A percentile compares a stretch with the other conserved stretches of the same genome.
Evolutionary conservation across 2,888 invertebrate species (phyloP).

Genomic region (Sphaeridia pumilis): DNA sequence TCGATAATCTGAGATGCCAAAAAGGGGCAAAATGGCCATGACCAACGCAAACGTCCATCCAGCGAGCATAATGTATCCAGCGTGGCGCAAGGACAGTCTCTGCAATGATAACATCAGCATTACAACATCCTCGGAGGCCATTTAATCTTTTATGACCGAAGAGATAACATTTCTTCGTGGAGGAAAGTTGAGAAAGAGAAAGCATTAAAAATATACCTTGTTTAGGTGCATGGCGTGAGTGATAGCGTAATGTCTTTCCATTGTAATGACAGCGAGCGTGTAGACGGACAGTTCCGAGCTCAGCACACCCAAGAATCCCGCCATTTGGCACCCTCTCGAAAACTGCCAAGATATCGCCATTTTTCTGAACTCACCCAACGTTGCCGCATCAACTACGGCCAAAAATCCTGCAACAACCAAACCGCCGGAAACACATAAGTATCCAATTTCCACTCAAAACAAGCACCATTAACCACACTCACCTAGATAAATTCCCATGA

Average conservation of each 20-base stretch:
- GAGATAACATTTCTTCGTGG: background rate
- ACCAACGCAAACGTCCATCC: slow-evolving; percentile 85
- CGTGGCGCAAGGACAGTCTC: slow-evolving; percentile 73
- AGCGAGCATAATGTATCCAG: slow-evolving; percentile 76
- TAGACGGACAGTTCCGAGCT: slow-evolving; percentile 90
- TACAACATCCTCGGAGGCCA: no score
- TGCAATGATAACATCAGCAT: no score
- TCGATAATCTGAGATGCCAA: slow-evolving; percentile 87
- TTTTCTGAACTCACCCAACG: slow-evolving; percentile 88
- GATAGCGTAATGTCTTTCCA: slow-evolving; percentile 92
- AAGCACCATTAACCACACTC: no score
- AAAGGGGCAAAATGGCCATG: slow-evolving; percentile 76
- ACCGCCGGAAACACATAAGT: no score
- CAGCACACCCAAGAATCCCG: slow-evolving; percentile 87
- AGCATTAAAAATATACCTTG: slow-evolving; percentile 43
- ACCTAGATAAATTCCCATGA: slow-evolving; percentile 91
- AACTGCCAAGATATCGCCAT: slow-evolving; percentile 97
- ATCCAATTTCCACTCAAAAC: no score
- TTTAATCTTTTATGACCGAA: no score
- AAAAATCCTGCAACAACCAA: slow-evolving; percentile 82
- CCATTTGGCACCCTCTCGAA: slow-evolving; percentile 81
- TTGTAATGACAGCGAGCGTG: slow-evolving; percentile 88
- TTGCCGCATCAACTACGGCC: slow-evolving; percentile 91
- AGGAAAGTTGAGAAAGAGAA: no score
- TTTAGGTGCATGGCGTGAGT: slow-evolving; percentile 96